These are phyloP conservation scores for Cnemophilus loriae DNA, from an alignment of 2,113 vertebrate genomes.

Conservation along the genomic window DNA sequence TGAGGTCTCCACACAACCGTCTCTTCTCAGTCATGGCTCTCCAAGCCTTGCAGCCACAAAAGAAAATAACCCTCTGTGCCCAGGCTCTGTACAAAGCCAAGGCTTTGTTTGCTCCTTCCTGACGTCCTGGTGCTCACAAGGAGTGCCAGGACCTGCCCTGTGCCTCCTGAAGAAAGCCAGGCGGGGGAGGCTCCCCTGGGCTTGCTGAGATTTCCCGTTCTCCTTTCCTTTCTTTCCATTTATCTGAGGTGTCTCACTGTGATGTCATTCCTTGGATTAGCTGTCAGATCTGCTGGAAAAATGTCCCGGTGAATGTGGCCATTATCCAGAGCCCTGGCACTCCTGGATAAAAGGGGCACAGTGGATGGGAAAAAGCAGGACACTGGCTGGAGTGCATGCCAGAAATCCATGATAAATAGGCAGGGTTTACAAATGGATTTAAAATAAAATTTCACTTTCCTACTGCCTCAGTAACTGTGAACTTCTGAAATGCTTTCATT, in stretches of 20 bases:
- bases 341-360: not conserved
- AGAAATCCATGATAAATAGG: not conserved
- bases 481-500: not conserved
- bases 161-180: slow-evolving; percentile 24
- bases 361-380: not conserved
- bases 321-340: not conserved
- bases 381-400: not conserved
- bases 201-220: not conserved
- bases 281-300: not conserved
- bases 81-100: not conserved
- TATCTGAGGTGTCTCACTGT: not conserved
- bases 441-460: not conserved
- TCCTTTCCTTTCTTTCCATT: not conserved
- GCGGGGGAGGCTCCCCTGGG: not conserved
- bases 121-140: not conserved
- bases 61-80: not conserved
- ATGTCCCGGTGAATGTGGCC: not conserved
- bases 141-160: not conserved
- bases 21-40: not conserved
- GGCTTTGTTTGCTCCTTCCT: not conserved
- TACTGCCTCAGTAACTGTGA: not conserved
- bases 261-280: not conserved
- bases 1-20: not conserved
- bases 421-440: not conserved
- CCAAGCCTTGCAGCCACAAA: not conserved